Conservation (phyloP, 2,888 invertebrate species). For the Junonia oenone region DNA sequence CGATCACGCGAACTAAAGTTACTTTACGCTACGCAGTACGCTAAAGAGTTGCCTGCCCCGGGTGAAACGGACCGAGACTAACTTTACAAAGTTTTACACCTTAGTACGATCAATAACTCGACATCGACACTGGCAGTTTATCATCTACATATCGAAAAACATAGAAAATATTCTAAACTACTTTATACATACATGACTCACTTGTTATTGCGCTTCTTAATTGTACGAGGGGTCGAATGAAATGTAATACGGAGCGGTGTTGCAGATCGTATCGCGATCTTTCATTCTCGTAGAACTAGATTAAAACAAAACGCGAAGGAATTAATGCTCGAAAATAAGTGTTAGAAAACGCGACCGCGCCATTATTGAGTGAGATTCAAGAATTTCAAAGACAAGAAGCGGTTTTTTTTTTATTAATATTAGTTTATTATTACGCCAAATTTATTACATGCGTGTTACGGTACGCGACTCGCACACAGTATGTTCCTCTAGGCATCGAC, state of each 20-base stretch:
- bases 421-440: background rate
- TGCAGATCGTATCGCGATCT: background rate
- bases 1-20: constrained; percentile 48
- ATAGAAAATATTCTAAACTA: constrained; percentile 71
- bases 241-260: background rate
- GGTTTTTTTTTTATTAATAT: background rate
- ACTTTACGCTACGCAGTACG: constrained; percentile 38
- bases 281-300: background rate
- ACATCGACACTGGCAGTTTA: constrained; percentile 65
- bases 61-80: constrained; percentile 23
- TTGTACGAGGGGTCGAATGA: constrained; percentile 47
- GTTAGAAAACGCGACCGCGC: background rate
- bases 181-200: constrained; percentile 71
- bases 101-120: constrained; percentile 29
- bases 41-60: constrained; percentile 27
- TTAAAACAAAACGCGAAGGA: background rate
- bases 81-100: constrained; percentile 19
- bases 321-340: background rate
- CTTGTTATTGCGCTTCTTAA: constrained; percentile 71
- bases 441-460: background rate
- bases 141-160: constrained; percentile 73
- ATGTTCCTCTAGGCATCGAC: constrained; percentile 19
- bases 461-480: constrained; percentile 19
- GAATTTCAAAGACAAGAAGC: constrained; percentile 17
- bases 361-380: constrained; percentile 33